phyloP scores from a whole-genome alignment of 2,113 vertebrate species.

The Talpa occidentalis region DNA sequence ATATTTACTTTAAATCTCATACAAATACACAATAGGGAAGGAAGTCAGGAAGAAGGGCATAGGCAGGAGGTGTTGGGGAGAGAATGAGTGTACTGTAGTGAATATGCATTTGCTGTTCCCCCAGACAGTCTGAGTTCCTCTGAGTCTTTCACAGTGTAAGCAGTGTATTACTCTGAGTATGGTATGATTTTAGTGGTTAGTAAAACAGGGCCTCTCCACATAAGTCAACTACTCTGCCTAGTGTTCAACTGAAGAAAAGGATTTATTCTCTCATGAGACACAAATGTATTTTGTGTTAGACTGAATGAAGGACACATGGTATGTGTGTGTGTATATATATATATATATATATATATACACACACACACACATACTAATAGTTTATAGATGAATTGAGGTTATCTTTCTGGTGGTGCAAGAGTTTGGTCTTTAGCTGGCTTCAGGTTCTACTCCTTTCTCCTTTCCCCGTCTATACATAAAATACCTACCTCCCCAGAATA shows the following conservation, averaged over 20 bases:
- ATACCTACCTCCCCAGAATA: background rate
- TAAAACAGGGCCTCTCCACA: background rate
- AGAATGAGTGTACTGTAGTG: background rate
- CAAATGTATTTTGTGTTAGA: background rate
- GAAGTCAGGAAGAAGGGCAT: background rate
- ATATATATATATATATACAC: too few species aligned
- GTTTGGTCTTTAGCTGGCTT: slow-evolving; percentile 1
- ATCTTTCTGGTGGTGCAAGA: background rate
- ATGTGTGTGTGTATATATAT: background rate
- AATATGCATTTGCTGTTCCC: background rate
- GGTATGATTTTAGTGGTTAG: background rate
- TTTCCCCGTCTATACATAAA: background rate
- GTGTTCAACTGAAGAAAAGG: background rate
- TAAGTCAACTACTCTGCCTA: slow-evolving; percentile 20
- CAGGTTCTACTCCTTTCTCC: background rate
- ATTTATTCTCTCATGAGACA: slow-evolving; percentile 19
- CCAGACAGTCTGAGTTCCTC: background rate
- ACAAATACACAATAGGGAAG: background rate
- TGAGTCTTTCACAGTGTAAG: background rate
- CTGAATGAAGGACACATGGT: slow-evolving; percentile 9
- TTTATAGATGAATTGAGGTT: background rate
- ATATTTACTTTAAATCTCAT: background rate
- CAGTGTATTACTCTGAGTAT: background rate
- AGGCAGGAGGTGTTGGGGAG: background rate
- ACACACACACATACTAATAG: background rate